Base-by-base conservation (phyloP, 2,888 invertebrate species). In the Neoscelio sp. region DNA sequence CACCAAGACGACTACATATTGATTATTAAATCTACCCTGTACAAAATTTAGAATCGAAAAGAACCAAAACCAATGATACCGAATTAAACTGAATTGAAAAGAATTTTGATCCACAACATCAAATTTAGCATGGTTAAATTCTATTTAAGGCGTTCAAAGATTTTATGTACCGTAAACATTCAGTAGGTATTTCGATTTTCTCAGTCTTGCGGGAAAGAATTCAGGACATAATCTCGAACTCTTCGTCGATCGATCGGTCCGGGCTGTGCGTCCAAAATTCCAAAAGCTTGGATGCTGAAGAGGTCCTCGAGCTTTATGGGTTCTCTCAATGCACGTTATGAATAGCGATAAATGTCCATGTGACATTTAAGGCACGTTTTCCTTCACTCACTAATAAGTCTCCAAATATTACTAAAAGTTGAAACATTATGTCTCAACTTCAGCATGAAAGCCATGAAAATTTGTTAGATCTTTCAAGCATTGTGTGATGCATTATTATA, bases 321-420 rank as follows among this genome's bases (percentile, higher is more conserved):
- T 68, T 46, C 60, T 48, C 73, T 78, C 30, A 33, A 48, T 70
- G 73, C 48, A 52, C 73, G 68, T 79, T 80, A 80, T 77, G 82
- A 79, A 81, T 78, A 79, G 77, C 81, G 78, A 82, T 82, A 81
- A 81, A 80, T 82, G 79, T 83, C 79, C 73, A 77, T 60, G 64
- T 35, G 75, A 77, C 73, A 70, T 80, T 80, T 77, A 78, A 82
- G 70, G 71, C 78, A 48, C 81, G 56, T 75, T 64, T 58, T 40
- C 35, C 56, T 70, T 28, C 52, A 54, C 28, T 62, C 52, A 10
- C 42, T 68, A 62, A 64, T 68, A 76, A 54, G 62, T 68, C 56
- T 6, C 8, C 54, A 48, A 62, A 76, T 48, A 48, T 62, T 42
- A 48, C 15, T 13, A 56, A 62, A 62, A 33, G 60, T 8, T 20